Conservation (phyloP, 1,140 invertebrate genomes). For the Archivesica marissinica region DNA sequence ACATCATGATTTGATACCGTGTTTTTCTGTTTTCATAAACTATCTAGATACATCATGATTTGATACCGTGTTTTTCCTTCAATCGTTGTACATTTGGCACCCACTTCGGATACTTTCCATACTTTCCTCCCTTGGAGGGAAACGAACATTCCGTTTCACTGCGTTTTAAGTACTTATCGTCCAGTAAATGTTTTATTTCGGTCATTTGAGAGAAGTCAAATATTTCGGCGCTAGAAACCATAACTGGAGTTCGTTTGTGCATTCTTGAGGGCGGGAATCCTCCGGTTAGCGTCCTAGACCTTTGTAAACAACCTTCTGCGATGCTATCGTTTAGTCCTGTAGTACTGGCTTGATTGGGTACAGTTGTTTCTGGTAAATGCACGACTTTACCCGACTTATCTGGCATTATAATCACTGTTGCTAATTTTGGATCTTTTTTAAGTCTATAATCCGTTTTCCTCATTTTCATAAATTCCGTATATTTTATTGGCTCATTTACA, state of each 20-base stretch:
- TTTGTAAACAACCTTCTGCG: neutral
- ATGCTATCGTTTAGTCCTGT: neutral
- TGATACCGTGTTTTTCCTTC: neutral
- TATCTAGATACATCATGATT: too few relatives aligned
- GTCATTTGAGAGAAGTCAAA: conserved; percentile 54
- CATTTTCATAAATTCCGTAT: conserved; percentile 32
- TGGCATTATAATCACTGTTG: conserved; percentile 20
- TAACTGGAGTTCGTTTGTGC: conserved; percentile 29
- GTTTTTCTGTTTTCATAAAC: neutral
- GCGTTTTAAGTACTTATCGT: conserved; percentile 26
- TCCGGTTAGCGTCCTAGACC: neutral
- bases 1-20: neutral
- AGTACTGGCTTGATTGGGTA: too few relatives aligned
- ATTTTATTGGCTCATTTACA: conserved; percentile 48
- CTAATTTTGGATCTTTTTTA: conserved; percentile 38
- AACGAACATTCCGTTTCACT: conserved; percentile 49
- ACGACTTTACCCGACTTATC: neutral
- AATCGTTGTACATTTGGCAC: conserved; percentile 36
- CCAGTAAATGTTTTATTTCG: conserved; percentile 22
- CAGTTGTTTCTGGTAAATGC: neutral
- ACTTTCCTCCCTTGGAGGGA: neutral
- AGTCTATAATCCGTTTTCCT: conserved; percentile 22
- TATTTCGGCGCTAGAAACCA: conserved; percentile 44
- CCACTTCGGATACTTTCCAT: conserved; percentile 3
- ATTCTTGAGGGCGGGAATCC: neutral